Evolutionary conservation across 1,140 invertebrate genomes (phyloP), one percentile per base, ranked within the genome.

Genomic region (Elymnias hypermnestra): DNA sequence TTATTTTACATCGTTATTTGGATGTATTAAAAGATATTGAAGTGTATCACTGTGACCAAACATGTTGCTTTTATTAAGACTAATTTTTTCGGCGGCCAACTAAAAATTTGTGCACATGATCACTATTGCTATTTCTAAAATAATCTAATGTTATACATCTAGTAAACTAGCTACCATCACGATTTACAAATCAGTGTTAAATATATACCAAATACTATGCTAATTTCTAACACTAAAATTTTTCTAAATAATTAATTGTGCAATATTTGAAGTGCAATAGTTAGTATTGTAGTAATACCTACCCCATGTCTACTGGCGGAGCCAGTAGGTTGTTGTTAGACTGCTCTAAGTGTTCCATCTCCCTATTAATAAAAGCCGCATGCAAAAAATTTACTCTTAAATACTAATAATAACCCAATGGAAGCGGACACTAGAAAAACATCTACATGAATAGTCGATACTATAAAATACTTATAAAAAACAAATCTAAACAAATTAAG

Each of bases 281-380:
- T 12, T 26, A 13, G 5, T 17, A 9, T 28, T 17, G 13, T 14
- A 1, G 21, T 21, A 31, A 19, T 78, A 85, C 82, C 68, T 72
- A 83, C 82, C 82, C 76, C 62, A 82, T 79, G 19, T 83, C 78
- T 33, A 74, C 67, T 21, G 43, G 45, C 9, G 76, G 76, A 43
- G 66, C 55, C 40, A 72, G 62, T 36, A 78, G 65, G 56, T 72
- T 65, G 42, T 63, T 65, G 40, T 72, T 65, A 58, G 57, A 50
- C 36, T 41, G 15, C 17, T 36, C 33, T 9, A 10, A 2, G 19
- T 36, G 49, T 52, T 83, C 78, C 71, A 55, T 44, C 37, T 74
- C 69, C 38, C 57, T 73, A 64, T 46, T 57, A 46, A 47, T 57
- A 58, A 70, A 71, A 52, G 77, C 73, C 63, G 82, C 82, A 73